These are phyloP conservation scores for Ictalurus furcatus DNA, from an alignment of 2,113 vertebrate species.

Conservation along the genomic window DNA sequence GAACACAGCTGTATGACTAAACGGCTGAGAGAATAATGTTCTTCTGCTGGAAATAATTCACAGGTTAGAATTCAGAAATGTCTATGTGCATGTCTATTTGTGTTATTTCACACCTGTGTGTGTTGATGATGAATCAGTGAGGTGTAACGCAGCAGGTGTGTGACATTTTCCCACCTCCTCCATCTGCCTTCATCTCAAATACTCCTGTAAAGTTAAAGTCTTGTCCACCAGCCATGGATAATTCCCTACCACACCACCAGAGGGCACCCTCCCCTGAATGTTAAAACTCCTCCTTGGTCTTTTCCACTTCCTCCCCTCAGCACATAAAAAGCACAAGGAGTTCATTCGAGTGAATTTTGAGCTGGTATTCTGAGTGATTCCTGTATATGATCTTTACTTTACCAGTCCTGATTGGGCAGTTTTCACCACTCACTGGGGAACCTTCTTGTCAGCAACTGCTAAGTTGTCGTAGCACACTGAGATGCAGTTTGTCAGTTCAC, in stretches of 20 bases:
- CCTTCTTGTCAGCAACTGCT: no score
- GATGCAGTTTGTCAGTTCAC: no score
- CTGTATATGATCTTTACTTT: no score
- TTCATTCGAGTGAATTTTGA: no score
- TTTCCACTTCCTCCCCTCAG: background rate
- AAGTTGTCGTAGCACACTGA: no score
- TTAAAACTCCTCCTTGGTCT: background rate
- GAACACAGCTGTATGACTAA: background rate
- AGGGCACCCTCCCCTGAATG: background rate
- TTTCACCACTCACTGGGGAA: no score
- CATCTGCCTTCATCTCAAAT: conserved; percentile 50
- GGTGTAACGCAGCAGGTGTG: conserved; percentile 48
- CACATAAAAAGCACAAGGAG: no score
- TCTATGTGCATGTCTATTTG: conserved; percentile 7
- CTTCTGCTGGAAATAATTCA: background rate
- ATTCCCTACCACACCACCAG: background rate
- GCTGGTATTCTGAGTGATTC: no score
- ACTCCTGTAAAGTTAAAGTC: background rate
- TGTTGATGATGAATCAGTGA: conserved; percentile 42
- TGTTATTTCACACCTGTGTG: conserved; percentile 38
- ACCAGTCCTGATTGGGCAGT: no score
- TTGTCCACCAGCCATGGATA: conserved; percentile 7
- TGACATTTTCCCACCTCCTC: conserved; percentile 42
- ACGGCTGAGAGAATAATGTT: background rate
- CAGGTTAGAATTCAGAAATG: background rate